Conservation (phyloP, 2,113 vertebrate genomes). For the Nerophis ophidion region DNA sequence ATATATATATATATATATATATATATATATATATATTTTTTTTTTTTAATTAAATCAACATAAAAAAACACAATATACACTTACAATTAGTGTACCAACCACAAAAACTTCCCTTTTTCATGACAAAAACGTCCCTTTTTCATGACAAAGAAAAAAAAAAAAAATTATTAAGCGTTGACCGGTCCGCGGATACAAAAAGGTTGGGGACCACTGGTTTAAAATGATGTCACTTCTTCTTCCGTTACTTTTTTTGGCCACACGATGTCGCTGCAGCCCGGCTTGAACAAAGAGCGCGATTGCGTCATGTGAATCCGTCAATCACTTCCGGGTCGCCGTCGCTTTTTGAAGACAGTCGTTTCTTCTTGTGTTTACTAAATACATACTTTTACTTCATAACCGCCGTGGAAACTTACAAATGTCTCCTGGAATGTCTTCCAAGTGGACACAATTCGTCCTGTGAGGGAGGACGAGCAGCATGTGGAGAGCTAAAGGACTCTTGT, state of each 20-base stretch:
- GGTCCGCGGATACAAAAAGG: too few relatives aligned
- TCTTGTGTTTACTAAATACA: too few relatives aligned
- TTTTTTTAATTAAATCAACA: too few relatives aligned
- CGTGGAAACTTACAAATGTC: not conserved
- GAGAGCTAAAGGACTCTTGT: constrained; percentile 63
- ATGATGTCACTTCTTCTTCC: not conserved
- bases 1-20: too few relatives aligned
- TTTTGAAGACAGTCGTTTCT: constrained; percentile 12
- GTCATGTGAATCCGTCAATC: not conserved
- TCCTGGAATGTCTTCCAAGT: not conserved
- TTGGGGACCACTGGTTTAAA: too few relatives aligned
- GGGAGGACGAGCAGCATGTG: constrained; percentile 57
- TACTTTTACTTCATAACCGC: not conserved
- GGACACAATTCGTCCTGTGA: not conserved
- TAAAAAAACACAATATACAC: too few relatives aligned
- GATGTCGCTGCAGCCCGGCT: constrained; percentile 13
- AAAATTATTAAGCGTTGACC: too few relatives aligned
- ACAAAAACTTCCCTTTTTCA: too few relatives aligned
- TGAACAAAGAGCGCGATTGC: constrained; percentile 5
- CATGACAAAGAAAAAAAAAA: too few relatives aligned
- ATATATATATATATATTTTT: too few relatives aligned
- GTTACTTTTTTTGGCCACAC: constrained; percentile 4
- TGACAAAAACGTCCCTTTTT: too few relatives aligned
- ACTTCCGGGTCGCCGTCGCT: constrained; percentile 24
- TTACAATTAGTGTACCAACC: too few relatives aligned